Conservation (phyloP, 2,113 vertebrate species). For the Holacanthus passer region DNA sequence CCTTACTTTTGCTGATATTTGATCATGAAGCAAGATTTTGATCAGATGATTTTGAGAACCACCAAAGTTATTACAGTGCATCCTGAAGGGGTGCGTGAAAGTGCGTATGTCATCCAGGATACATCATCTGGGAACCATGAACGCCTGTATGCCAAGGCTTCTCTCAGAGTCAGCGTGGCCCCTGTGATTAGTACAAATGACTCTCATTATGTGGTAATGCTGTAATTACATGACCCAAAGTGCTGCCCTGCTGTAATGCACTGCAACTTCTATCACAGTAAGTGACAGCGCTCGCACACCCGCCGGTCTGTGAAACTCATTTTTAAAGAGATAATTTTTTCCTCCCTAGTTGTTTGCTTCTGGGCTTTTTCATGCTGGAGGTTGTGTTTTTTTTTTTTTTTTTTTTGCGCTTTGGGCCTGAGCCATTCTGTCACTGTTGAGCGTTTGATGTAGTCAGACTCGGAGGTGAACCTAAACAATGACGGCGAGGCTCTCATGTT, state of each 20-base stretch:
- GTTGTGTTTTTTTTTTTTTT: conserved; percentile 5
- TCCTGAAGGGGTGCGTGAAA: background rate
- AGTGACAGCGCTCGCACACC: conserved; percentile 47
- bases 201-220: conserved; percentile 74
- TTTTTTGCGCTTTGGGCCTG: conserved; percentile 6
- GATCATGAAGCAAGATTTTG: no score
- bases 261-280: conserved; percentile 38
- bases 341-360: conserved; percentile 22
- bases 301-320: conserved; percentile 46
- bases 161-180: conserved; percentile 46
- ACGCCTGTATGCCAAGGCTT: background rate
- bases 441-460: conserved; percentile 51
- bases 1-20: no score
- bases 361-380: conserved; percentile 25
- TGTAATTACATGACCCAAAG: conserved; percentile 63
- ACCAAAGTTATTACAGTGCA: background rate
- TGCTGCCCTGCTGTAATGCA: conserved; percentile 22
- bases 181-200: conserved; percentile 66
- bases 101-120: background rate
- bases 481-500: conserved; percentile 55
- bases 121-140: background rate
- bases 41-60: background rate
- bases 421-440: conserved; percentile 46
- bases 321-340: conserved; percentile 41
- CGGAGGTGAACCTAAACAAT: conserved; percentile 67